Evolutionary conservation across 2,888 invertebrate species (phyloP), one percentile per base, ranked within the genome.

Genomic region (Boloria euphrosyne): DNA sequence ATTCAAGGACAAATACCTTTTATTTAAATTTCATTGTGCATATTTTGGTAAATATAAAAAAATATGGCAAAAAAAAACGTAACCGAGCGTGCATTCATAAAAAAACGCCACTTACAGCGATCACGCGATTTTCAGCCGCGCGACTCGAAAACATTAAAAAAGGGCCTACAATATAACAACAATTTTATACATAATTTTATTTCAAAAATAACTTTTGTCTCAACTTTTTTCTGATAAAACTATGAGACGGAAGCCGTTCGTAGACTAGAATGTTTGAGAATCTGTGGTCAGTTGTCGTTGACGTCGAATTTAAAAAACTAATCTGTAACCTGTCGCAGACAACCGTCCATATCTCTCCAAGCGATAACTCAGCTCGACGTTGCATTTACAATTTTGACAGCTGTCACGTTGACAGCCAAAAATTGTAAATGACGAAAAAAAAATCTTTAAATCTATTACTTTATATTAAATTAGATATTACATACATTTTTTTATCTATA

Each of bases 1-100:
- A 71, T 75, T 16, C 73, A 89, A 90, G 89, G 90, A 86, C 83
- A 85, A 88, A 83, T 85, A 89, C 86, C 87, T 89, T 90, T 90
- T 89, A 90, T 89, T 89, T 84, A 85, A 83, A 81, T 83, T 86
- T 87, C 84, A 89, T 91, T 91, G 91, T 91, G 91, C 91, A 91
- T 90, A 85, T 85, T 85, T 86, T 82, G 80, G 86, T 89, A 87
- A 81, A 85, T 88, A 89, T 85, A 88, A 86, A 89, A 46, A 89
- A 86, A 85, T 84, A 87, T 86, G 83, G 87, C 87, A 83, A 87
- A 87, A 81, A 80, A 84, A 86, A 85, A 79, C 71, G 62, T 75
- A 81, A 84, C 74, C 74, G 84, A 85, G 87, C 87, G 88, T 86
- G 87, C 82, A 77, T 76, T 69, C 73, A 73, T 76, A 75, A 80